Percentiles rank a stretch among this genome's conserved stretches.
Evolutionary conservation across 2,888 invertebrate species (phyloP).

Genomic region (Nemapogon koenigi): DNA sequence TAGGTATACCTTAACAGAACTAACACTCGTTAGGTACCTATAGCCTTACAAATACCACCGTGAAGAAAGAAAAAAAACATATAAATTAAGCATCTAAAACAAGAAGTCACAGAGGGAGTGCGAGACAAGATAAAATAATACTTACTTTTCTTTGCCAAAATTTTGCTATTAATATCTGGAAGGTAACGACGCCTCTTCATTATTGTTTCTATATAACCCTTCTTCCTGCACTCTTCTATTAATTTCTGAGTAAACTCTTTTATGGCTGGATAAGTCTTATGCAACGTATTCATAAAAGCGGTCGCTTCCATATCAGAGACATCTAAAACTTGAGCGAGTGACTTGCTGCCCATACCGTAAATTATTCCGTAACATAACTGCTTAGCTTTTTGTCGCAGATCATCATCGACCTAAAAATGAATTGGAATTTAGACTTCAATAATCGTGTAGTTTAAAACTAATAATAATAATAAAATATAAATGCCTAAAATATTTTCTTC

Average conservation of each 20-base stretch:
- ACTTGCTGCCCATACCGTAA: slow-evolving; percentile 92
- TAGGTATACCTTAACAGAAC: no score
- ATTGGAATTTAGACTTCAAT: no score
- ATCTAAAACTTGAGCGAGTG: slow-evolving; percentile 79
- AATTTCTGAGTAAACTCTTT: slow-evolving; percentile 58
- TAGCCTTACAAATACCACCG: no score
- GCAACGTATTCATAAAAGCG: slow-evolving; percentile 81
- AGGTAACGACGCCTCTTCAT: slow-evolving; percentile 80
- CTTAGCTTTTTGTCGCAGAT: slow-evolving; percentile 85
- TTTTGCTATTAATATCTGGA: slow-evolving; percentile 72
- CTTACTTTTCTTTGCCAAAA: slow-evolving; percentile 67
- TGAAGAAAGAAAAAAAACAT: no score
- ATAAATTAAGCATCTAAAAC: no score
- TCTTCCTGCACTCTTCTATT: slow-evolving; percentile 68
- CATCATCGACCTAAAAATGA: slow-evolving; percentile 73
- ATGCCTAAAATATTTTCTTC: no score
- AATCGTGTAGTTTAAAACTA: no score
- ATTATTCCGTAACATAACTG: slow-evolving; percentile 96
- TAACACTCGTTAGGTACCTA: no score
- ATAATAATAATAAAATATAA: no score
- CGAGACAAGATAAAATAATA: slow-evolving; percentile 10
- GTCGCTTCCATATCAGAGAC: slow-evolving; percentile 81
- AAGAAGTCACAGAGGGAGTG: no score
- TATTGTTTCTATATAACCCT: slow-evolving; percentile 86
- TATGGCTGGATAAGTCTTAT: slow-evolving; percentile 76